Conservation (phyloP, 2,113 vertebrate genomes). For the Pogonocichla stellata region DNA sequence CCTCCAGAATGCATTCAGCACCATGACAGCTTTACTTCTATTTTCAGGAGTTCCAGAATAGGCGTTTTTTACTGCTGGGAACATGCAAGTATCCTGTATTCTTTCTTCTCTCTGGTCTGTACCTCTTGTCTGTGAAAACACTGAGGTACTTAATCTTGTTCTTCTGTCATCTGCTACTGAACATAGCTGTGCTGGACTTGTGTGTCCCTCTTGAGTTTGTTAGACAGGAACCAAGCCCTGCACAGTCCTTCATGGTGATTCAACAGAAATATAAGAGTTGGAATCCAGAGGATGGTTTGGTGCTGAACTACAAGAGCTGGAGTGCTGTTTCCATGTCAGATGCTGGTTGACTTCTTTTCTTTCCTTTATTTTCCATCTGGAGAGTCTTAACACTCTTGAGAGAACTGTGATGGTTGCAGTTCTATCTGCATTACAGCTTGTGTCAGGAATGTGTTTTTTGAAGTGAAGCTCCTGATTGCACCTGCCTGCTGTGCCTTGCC, state of each 20-base stretch:
- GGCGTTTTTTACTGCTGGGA: not conserved
- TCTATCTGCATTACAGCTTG: not conserved
- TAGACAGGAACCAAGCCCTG: not conserved
- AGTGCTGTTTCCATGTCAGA: not conserved
- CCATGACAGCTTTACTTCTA: not conserved
- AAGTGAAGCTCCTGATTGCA: not conserved
- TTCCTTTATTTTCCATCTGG: not conserved
- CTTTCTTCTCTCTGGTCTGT: not conserved
- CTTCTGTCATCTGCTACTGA: not conserved
- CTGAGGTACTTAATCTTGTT: not conserved
- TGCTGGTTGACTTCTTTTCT: not conserved
- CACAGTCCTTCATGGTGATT: not conserved
- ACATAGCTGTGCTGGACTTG: not conserved
- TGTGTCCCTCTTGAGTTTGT: not conserved
- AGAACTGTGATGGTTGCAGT: not conserved
- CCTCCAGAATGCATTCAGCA: not conserved
- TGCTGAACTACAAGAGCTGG: not conserved
- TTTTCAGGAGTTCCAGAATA: not conserved
- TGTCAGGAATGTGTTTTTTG: not conserved
- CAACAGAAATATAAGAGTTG: not conserved
- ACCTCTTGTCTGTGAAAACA: not conserved
- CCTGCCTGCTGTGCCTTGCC: not conserved
- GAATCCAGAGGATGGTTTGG: not conserved
- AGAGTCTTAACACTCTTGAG: not conserved
- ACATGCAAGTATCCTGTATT: not conserved